These are phyloP conservation scores for Pitta sordida DNA, from an alignment of 2,113 vertebrate genomes.

Conservation along the genomic window DNA sequence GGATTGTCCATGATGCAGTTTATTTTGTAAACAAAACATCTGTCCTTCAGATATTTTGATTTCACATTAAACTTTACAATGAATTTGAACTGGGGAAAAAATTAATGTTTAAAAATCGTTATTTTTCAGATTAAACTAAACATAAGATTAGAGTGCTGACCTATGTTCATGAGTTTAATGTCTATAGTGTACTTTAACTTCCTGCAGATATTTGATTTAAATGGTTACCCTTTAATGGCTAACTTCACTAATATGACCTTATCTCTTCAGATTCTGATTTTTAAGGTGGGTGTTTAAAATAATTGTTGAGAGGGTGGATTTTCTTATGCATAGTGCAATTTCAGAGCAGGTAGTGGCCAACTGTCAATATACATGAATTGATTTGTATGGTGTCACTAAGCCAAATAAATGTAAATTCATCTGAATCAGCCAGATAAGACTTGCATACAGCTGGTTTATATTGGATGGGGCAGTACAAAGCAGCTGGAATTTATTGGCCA, in stretches of 20 bases:
- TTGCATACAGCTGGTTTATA: constrained; percentile 1
- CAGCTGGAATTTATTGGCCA: constrained; percentile 28
- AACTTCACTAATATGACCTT: constrained; percentile 36
- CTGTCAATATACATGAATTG: background rate
- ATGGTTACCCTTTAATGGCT: background rate
- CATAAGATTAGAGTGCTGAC: constrained; percentile 36
- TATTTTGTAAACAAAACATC: constrained; percentile 60
- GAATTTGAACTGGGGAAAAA: background rate
- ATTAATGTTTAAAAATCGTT: background rate
- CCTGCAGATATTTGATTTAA: constrained; percentile 52
- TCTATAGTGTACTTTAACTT: constrained; percentile 49
- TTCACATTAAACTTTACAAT: constrained; percentile 3
- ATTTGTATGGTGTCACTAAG: background rate
- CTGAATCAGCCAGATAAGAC: background rate
- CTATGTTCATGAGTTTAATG: constrained; percentile 52
- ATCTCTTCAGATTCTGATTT: constrained; percentile 35
- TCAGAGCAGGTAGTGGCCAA: background rate
- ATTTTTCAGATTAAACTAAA: constrained; percentile 52
- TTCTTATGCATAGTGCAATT: background rate
- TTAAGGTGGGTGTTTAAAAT: background rate
- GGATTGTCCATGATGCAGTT: constrained; percentile 47
- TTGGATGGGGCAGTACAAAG: background rate
- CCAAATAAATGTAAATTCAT: constrained; percentile 11
- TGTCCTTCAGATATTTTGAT: constrained; percentile 32
- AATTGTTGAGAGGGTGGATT: constrained; percentile 17